Conservation (phyloP, 35 echinoderm and acorn worm species). For the Nesometra sesokonis region DNA sequence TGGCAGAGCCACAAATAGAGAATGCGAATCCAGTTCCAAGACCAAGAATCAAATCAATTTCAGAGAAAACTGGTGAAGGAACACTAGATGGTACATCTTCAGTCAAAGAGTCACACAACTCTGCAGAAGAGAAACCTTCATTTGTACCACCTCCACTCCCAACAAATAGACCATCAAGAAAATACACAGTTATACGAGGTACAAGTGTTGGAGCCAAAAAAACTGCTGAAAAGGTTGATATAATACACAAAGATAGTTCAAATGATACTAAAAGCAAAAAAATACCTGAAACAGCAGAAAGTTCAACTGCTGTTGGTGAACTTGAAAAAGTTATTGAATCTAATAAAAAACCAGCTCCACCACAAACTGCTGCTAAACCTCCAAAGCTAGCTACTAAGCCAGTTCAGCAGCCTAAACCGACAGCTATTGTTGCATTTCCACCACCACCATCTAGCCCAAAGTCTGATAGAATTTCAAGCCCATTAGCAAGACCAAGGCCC, state of each 20-base stretch:
- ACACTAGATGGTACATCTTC: neutral
- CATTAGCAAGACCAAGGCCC: neutral
- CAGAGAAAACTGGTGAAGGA: neutral
- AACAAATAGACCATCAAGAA: neutral
- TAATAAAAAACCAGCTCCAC: neutral
- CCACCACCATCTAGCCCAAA: neutral
- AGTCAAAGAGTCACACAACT: neutral
- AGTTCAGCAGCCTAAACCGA: neutral
- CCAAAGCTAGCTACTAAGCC: neutral
- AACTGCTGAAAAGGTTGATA: neutral
- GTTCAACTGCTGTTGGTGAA: neutral
- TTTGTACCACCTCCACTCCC: neutral
- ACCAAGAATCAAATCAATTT: neutral
- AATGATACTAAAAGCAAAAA: neutral
- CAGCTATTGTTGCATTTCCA: neutral
- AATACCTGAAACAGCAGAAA: neutral
- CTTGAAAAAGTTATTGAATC: neutral
- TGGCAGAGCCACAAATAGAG: neutral
- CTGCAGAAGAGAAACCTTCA: neutral
- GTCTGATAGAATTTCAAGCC: neutral
- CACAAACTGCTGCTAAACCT: neutral
- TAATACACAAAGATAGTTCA: neutral
- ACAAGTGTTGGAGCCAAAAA: neutral
- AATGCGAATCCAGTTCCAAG: neutral
- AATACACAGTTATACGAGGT: neutral